Base-by-base conservation (phyloP, 2,888 invertebrate species). In the Phoenoteleia sp. region DNA sequence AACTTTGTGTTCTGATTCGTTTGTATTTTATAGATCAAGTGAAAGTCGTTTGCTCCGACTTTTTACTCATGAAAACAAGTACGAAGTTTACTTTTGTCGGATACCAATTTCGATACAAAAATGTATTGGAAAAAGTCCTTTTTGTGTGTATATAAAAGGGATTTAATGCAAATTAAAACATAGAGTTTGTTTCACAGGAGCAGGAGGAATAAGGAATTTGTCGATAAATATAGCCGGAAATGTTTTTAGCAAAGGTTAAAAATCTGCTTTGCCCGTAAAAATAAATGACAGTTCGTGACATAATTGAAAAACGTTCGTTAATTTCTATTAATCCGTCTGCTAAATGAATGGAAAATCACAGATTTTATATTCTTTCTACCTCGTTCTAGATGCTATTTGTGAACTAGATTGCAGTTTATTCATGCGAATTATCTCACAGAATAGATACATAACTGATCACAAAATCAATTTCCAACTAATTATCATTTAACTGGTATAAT, bases 381-480 rank as follows among this genome's bases (percentile, higher is more conserved):
- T 69, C 39, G 77, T 52, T 77, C 66, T 25, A 58, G 42, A 60
- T 47, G 74, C 39, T 62, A 39, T 74, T 74, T 62, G 49, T 39
- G 74, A 62, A 74, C 74, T 74, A 39, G 60, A 62, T 62, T 62
- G 25, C 62, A 42, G 45, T 62, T 62, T 62, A 62, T 62, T 62
- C 62, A 62, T 42, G 62, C 62, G 27, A 62, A 74, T 74, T 60
- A 74, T 49, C 58, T 58, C 21, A 21, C 21, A 75, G 21, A 64
- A 75, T 75, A 64, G 52, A 23, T 75, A 36, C 54, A 64, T 62
- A 62, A 64, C 54, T 25, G 64, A 75, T 75, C 54, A 52, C 62
- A 64, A 75, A 64, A 75, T 75, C 74, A 71, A 64, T 74, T 54
- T 11, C 64, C 42, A 42, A 39, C 64, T 74, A 62, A 74, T 74